A percentile compares a stretch with the other conserved stretches of the same genome.
phyloP scores from a whole-genome alignment of 35 echinoderm and acorn worm species.

The Heliocidaris erythrogramma region DNA sequence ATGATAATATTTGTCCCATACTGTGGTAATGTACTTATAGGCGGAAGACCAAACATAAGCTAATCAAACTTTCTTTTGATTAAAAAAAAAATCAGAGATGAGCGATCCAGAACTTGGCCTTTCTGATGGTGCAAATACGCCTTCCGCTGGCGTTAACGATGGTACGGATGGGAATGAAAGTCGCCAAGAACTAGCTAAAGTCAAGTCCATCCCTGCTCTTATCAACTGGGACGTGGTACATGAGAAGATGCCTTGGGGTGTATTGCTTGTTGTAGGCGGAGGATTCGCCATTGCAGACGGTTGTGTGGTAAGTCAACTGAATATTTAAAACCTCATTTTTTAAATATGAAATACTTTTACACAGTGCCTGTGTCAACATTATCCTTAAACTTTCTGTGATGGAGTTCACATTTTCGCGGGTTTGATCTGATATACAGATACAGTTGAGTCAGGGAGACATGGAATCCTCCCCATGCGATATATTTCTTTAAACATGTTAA shows the following conservation, averaged over 20 bases:
- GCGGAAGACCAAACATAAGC: neutral
- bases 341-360: too few relatives aligned
- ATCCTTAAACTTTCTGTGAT: too few relatives aligned
- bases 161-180: neutral
- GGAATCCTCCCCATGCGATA: too few relatives aligned
- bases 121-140: neutral
- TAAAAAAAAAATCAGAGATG: neutral
- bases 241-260: slow-evolving; percentile 45
- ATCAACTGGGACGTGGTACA: slow-evolving; percentile 37
- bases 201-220: slow-evolving; percentile 5
- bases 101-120: neutral
- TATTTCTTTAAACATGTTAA: too few relatives aligned
- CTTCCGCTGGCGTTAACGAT: neutral
- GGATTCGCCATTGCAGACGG: slow-evolving; percentile 45
- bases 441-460: too few relatives aligned
- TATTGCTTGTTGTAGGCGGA: slow-evolving; percentile 30
- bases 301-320: neutral
- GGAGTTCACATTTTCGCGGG: too few relatives aligned
- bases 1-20: neutral
- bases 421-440: too few relatives aligned
- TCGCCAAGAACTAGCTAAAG: neutral
- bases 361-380: too few relatives aligned
- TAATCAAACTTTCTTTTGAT: neutral
- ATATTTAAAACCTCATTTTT: too few relatives aligned
- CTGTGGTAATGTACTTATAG: neutral